Conservation (phyloP, 2,113 vertebrate species). For the Odocoileus virginianus region DNA sequence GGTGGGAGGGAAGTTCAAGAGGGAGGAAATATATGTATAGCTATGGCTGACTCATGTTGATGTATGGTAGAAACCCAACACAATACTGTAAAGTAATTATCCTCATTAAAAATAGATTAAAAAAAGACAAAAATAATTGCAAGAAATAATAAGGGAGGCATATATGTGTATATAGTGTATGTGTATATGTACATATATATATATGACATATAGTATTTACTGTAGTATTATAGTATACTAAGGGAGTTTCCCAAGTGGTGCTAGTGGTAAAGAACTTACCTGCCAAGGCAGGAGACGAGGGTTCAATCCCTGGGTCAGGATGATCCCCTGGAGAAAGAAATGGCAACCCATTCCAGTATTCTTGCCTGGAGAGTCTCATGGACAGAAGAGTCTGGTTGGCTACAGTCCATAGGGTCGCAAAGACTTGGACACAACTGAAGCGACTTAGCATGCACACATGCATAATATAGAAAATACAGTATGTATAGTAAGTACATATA, state of each 20-base stretch:
- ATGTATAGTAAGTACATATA: not conserved
- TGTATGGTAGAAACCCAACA: not conserved
- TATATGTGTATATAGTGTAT: not conserved
- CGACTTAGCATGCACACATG: not conserved
- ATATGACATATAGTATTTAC: not conserved
- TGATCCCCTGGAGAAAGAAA: not conserved
- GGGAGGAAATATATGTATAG: not conserved
- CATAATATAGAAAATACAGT: not conserved
- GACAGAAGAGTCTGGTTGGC: not conserved
- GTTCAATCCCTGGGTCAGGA: not conserved
- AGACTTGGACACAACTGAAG: not conserved
- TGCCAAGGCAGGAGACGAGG: not conserved
- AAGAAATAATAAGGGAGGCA: not conserved
- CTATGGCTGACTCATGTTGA: not conserved
- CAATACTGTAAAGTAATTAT: not conserved
- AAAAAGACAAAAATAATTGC: not conserved
- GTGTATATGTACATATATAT: not conserved
- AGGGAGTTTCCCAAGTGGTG: not conserved
- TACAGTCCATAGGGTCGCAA: not conserved
- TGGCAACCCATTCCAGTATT: not conserved
- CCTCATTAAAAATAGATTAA: not conserved
- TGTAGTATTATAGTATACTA: not conserved
- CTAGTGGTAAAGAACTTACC: not conserved
- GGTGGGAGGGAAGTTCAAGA: not conserved
- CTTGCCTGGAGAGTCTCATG: not conserved